Base-by-base conservation (phyloP, 2,797 vertebrate genomes). In the Iguana delicatissima region DNA sequence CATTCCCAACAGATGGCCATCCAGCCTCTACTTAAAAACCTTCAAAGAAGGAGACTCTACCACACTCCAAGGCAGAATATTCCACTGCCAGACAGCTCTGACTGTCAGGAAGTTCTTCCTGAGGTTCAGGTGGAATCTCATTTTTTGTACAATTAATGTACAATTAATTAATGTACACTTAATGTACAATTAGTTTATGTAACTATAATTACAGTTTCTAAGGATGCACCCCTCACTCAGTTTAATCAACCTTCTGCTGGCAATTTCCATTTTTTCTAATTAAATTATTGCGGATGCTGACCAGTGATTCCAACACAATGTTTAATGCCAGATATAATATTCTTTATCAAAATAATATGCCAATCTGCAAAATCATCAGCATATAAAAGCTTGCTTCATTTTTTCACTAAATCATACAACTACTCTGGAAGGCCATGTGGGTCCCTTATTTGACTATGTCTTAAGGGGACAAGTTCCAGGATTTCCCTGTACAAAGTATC, bases 221-320 rank as follows among this genome's bases (percentile, higher is more conserved):
- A 93, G 93, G 92, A 90, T 91, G 89, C 57, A 92, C 46, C 94
- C 82, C 85, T 95, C 84, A 52, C 83, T 92, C 89, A 38, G 91
- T 94, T 95, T 88, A 93, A 96, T 94, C 93, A 95, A 84, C 93
- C 90, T 89, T 93, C 87, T 90, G 57, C 93, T 88, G 91, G 84
- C 83, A 94, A 50, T 89, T 96, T 95, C 89, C 91, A 93, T 93
- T 91, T 96, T 95, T 95, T 95, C 91, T 95, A 94, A 96, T 94
- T 96, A 96, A 94, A 80, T 92, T 92, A 90, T 72, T 95, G 90
- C 94, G 86, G 92, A 96, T 94, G 89, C 92, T 91, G 94, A 94
- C 89, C 94, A 83, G 8, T 95, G 8, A 93, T 81, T 94, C 88
- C 81, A 92, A 88, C 55, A 79, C 57, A 76, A 35, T 86, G 52